Percentiles rank a stretch among this genome's conserved stretches.
These are phyloP conservation scores for Boleophthalmus pectinirostris DNA, from an alignment of 2,113 vertebrate species.

Conservation along the genomic window DNA sequence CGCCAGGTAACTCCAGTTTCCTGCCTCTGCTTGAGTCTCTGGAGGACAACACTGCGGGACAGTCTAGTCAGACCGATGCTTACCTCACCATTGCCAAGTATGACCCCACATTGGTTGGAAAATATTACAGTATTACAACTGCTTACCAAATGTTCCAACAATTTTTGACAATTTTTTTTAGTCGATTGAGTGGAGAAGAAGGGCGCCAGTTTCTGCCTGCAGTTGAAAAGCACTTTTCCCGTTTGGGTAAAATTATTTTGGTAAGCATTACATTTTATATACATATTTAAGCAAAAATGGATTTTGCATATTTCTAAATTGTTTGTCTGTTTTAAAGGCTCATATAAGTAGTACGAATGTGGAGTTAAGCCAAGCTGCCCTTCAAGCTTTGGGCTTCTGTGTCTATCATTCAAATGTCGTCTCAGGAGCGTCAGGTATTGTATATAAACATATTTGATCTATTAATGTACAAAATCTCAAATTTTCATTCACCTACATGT, in stretches of 20 bases:
- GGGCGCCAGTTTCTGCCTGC: constrained; percentile 81
- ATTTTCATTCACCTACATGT: not conserved
- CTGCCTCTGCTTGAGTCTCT: constrained; percentile 84
- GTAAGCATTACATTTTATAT: constrained; percentile 62
- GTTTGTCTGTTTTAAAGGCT: constrained; percentile 67
- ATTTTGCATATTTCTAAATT: not conserved
- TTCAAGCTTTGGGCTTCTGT: constrained; percentile 93
- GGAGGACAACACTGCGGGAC: constrained; percentile 78
- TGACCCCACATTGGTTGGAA: constrained; percentile 20
- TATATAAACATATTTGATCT: not conserved
- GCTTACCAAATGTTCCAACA: not conserved
- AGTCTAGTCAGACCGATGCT: constrained; percentile 84
- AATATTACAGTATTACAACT: not conserved
- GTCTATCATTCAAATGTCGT: constrained; percentile 84
- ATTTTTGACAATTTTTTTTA: constrained; percentile 47
- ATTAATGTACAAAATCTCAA: not conserved
- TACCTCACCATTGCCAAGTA: constrained; percentile 89
- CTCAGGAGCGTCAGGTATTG: constrained; percentile 82
- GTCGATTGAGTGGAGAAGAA: constrained; percentile 90
- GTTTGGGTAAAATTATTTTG: constrained; percentile 82
- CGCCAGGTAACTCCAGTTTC: constrained; percentile 68
- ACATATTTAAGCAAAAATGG: no score
- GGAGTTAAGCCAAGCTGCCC: constrained; percentile 87
- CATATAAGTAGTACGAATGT: constrained; percentile 82
- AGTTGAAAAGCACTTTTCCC: constrained; percentile 84